Evolutionary conservation across 2,888 invertebrate species (phyloP), one percentile per base, ranked within the genome.

Genomic region (Polymixis flavicincta): DNA sequence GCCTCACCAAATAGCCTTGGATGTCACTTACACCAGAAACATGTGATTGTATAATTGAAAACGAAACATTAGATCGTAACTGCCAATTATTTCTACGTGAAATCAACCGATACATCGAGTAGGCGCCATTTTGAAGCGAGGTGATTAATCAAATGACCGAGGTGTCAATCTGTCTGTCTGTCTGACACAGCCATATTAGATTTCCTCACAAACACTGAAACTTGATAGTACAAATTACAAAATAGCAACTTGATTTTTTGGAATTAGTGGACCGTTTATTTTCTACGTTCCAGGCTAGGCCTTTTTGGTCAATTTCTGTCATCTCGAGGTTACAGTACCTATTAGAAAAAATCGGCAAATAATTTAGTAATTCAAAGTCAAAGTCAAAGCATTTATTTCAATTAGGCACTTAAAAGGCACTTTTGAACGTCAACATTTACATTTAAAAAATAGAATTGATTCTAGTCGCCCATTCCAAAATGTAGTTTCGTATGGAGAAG

Each of bases 81-180:
- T 11, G 17, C 42, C 61, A 14, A 71, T 37, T 70, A 71, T 45
- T 57, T 54, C 3, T 22, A 14, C n/a, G 14, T 22, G 14, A n/a
- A 68, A 22, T 17, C 50, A 80, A 42, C 25, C 57, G 13, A 59
- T 64, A 74, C 65, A 68, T 68, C 68, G 63, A 65, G n/a, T 2
- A 45, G 60, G 82, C 82, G 77, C 77, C 70, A 73, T 32, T 1
- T 71, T 64, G 70, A 65, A 80, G 45, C 11, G 14, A 19, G n/a
- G 68, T 60, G 73, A 78, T 85, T 77, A 83, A 85, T 83, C 80
- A 82, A 86, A 77, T 77, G 61, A 60, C 63, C 59, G 63, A 66
- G 32, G 63, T 85, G 85, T 85, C 83, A 76, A 75, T 69, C 74
- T 66, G 60, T 84, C 80, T 71, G 59, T 50, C 70, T 71, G 60